These are phyloP conservation scores for Cromileptes altivelis DNA, from an alignment of 2,113 vertebrate species.

Conservation along the genomic window DNA sequence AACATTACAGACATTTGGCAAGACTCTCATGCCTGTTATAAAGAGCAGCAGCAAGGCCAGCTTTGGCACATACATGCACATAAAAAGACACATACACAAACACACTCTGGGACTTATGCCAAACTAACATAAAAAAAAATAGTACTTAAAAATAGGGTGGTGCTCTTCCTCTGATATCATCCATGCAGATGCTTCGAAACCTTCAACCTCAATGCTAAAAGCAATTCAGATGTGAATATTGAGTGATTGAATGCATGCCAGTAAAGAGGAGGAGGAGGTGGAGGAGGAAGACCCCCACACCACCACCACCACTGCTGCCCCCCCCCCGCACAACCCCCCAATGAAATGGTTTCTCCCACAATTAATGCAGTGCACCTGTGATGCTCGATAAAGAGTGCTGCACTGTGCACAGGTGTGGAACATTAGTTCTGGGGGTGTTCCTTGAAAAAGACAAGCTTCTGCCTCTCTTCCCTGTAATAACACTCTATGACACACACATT, in stretches of 20 bases:
- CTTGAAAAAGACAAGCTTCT: conserved; percentile 86
- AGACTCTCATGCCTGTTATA: conserved; percentile 37
- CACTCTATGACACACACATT: conserved; percentile 72
- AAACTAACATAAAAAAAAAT: conserved; percentile 76
- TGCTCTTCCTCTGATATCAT: conserved; percentile 77
- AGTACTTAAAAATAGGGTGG: conserved; percentile 75
- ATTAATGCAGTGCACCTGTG: conserved; percentile 89
- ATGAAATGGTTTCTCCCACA: conserved; percentile 87
- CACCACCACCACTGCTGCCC: conserved; percentile 1
- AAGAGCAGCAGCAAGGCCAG: conserved; percentile 47
- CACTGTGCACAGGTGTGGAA: conserved; percentile 90
- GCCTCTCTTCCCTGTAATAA: conserved; percentile 76
- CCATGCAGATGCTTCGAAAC: conserved; percentile 79
- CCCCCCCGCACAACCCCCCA: conserved; percentile 41
- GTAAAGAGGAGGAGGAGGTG: conserved; percentile 64
- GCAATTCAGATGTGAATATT: conserved; percentile 83
- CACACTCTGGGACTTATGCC: conserved; percentile 65
- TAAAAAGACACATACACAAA: conserved; percentile 26
- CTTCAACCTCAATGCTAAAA: conserved; percentile 78
- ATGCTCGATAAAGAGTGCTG: conserved; percentile 88
- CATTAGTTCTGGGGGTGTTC: conserved; percentile 90
- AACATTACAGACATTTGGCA: conserved; percentile 56
- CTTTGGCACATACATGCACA: conserved; percentile 41
- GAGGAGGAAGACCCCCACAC: conserved; percentile 57
- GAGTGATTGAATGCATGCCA: conserved; percentile 83